Conservation (phyloP, 2,797 vertebrate species). For the Bovichtus variegatus region DNA sequence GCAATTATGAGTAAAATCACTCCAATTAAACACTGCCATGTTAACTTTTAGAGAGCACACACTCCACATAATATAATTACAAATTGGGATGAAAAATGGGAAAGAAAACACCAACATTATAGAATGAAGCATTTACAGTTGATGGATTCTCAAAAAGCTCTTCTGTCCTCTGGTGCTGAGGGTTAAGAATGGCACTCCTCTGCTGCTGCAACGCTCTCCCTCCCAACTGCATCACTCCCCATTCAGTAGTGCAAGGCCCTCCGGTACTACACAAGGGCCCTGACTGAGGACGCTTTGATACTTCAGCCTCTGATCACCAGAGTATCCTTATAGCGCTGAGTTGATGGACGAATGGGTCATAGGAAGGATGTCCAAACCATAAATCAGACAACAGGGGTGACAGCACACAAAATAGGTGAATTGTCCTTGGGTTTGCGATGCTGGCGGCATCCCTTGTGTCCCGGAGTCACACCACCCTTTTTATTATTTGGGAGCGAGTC, state of each 20-base stretch:
- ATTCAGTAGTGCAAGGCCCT: conserved; percentile 81
- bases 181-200: conserved; percentile 87
- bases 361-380: conserved; percentile 85
- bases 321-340: conserved; percentile 77
- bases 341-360: conserved; percentile 85
- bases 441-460: conserved; percentile 82
- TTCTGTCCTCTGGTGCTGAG: conserved; percentile 77
- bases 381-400: conserved; percentile 88
- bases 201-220: conserved; percentile 69
- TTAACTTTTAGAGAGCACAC: conserved; percentile 87
- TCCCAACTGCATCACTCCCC: conserved; percentile 63
- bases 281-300: conserved; percentile 85
- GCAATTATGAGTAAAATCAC: conserved; percentile 89
- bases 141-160: conserved; percentile 83
- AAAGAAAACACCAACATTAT: conserved; percentile 82
- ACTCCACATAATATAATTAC: conserved; percentile 86
- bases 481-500: conserved; percentile 83
- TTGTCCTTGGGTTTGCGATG: conserved; percentile 83
- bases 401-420: conserved; percentile 86
- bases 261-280: conserved; percentile 82
- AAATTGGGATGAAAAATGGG: conserved; percentile 76
- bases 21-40: conserved; percentile 87
- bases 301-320: conserved; percentile 84
- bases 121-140: conserved; percentile 79
- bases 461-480: conserved; percentile 80